These are phyloP conservation scores for Cichlasoma orientale DNA, from an alignment of 2,797 vertebrate genomes.

Conservation along the genomic window DNA sequence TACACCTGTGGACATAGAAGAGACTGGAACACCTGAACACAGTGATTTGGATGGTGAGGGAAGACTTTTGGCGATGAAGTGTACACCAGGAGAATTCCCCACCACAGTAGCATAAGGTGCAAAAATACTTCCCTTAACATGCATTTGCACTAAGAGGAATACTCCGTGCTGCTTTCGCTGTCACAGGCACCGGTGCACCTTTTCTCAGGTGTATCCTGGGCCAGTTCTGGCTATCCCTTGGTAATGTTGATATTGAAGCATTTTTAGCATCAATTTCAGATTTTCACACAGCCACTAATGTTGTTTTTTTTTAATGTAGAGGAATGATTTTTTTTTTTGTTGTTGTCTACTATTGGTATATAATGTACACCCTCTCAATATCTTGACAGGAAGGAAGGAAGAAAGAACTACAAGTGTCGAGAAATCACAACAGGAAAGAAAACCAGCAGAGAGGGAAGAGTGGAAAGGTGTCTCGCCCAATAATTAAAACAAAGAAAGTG, in stretches of 20 bases:
- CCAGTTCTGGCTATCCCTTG: rapidly evolving
- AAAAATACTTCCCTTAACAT: not conserved
- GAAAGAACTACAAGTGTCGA: not conserved
- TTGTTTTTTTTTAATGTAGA: no score
- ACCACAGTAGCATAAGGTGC: not conserved
- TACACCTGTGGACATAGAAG: no score
- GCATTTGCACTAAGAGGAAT: not conserved
- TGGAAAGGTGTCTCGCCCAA: not conserved
- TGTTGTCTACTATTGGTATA: not conserved
- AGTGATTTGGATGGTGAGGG: no score
- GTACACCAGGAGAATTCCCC: not conserved
- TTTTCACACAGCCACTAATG: not conserved
- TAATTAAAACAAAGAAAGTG: not conserved
- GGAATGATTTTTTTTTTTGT: not conserved
- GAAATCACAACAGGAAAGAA: not conserved
- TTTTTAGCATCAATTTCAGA: not conserved
- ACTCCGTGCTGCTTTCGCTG: no score
- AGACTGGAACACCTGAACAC: no score
- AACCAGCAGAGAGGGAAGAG: not conserved
- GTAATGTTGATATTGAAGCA: not conserved
- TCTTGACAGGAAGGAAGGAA: not conserved
- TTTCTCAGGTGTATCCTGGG: not conserved
- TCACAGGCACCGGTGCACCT: not conserved
- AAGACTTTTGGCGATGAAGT: no score
- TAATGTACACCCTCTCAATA: rapidly evolving